These are phyloP conservation scores for Petrosia ficiformis DNA, from an alignment of 37 sponge, comb jelly and placozoan genomes.

Conservation along the genomic window DNA sequence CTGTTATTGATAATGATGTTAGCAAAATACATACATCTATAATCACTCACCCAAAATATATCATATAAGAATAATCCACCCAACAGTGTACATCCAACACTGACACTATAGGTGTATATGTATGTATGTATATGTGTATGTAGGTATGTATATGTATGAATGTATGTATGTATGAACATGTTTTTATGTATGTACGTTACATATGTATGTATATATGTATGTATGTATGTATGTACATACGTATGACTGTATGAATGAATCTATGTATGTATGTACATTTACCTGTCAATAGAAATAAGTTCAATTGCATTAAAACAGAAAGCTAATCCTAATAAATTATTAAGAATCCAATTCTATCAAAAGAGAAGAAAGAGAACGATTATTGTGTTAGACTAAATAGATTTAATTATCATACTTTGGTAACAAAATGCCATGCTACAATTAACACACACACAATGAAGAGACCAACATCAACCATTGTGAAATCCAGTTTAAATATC, in stretches of 20 bases:
- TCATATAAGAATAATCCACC: slow-evolving; percentile 97
- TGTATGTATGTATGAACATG: no score
- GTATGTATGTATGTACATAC: no score
- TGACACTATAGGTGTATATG: slow-evolving; percentile 55
- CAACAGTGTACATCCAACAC: slow-evolving; percentile 85
- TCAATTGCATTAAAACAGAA: slow-evolving; percentile 95
- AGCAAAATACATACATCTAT: not conserved
- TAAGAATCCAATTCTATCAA: slow-evolving; percentile 90
- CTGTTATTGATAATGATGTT: slow-evolving; percentile 11
- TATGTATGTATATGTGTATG: not conserved
- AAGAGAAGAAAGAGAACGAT: slow-evolving; percentile 8
- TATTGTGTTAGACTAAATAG: not conserved
- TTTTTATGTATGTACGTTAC: no score
- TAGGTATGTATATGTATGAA: no score
- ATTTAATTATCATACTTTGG: slow-evolving; percentile 35
- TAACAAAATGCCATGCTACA: slow-evolving; percentile 34
- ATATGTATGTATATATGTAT: no score
- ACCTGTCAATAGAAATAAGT: slow-evolving; percentile 87
- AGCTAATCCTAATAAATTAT: slow-evolving; percentile 92
- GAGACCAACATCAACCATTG: slow-evolving; percentile 29
- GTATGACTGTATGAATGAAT: no score
- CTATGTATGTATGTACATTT: slow-evolving; percentile 5
- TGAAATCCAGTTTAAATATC: slow-evolving; percentile 27
- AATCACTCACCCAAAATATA: slow-evolving; percentile 88
- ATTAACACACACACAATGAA: not conserved